Evolutionary conservation across 2,888 invertebrate genomes (phyloP).

Genomic region (Isoperla grammatica): DNA sequence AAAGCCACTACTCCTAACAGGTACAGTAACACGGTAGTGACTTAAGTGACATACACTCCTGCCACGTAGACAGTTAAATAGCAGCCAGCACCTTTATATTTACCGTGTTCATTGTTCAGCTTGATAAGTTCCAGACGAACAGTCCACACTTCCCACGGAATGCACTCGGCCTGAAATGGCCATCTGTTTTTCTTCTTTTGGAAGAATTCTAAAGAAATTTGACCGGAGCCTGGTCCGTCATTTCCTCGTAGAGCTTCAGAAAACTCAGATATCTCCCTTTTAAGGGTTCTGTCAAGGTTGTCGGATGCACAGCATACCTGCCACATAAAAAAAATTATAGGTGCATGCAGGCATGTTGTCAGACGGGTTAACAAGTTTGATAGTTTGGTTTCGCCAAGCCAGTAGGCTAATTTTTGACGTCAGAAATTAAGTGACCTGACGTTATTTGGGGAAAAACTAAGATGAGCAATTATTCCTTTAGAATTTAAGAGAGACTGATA

Average conservation of each 20-base stretch:
- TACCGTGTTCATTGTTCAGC: constrained; percentile 71
- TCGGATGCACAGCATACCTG: constrained; percentile 80
- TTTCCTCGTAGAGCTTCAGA: constrained; percentile 70
- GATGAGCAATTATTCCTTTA: too few relatives aligned
- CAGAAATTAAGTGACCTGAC: too few relatives aligned
- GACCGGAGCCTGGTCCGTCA: constrained; percentile 62
- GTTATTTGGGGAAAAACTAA: too few relatives aligned
- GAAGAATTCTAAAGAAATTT: constrained; percentile 92
- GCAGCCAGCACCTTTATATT: constrained; percentile 22
- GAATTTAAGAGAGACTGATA: too few relatives aligned
- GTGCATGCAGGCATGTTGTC: too few relatives aligned
- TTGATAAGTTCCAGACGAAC: constrained; percentile 84
- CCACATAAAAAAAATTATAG: too few relatives aligned
- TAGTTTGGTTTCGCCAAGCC: too few relatives aligned
- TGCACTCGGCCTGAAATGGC: constrained; percentile 85
- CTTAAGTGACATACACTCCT: too few relatives aligned
- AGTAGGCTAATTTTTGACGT: too few relatives aligned
- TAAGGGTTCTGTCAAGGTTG: constrained; percentile 64
- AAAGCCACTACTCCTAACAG: too few relatives aligned
- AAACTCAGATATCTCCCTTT: constrained; percentile 69
- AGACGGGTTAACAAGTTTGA: too few relatives aligned
- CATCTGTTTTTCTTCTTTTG: constrained; percentile 85
- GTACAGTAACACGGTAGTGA: too few relatives aligned
- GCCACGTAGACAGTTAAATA: background rate
- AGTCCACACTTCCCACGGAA: constrained; percentile 99